A percentile compares a stretch with the other conserved stretches of the same genome.
Conservation (phyloP, 2,797 vertebrate species). For the Myripristis murdjan region DNA sequence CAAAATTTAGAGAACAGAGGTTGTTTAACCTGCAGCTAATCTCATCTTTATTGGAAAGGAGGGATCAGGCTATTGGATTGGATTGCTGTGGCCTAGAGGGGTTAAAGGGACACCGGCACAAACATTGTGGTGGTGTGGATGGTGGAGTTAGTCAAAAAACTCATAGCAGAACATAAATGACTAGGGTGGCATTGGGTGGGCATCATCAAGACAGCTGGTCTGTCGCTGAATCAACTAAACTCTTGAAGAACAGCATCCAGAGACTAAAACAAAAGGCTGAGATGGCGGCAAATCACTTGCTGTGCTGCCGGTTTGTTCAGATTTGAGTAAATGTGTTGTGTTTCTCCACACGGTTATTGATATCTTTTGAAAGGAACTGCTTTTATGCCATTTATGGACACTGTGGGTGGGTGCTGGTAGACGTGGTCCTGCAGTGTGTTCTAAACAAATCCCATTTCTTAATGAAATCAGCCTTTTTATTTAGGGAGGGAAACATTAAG, state of each 20-base stretch:
- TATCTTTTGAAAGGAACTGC: background rate
- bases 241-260: constrained; percentile 45
- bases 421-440: no score
- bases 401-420: no score
- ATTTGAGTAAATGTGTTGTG: background rate
- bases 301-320: background rate
- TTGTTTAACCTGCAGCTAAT: constrained; percentile 83
- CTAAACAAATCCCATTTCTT: no score
- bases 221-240: constrained; percentile 15
- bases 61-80: constrained; percentile 68
- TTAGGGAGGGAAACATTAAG: no score
- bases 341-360: background rate
- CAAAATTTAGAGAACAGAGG: constrained; percentile 79
- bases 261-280: constrained; percentile 2
- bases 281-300: background rate
- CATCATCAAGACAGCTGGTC: background rate
- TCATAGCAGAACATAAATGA: background rate
- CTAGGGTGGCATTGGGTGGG: background rate
- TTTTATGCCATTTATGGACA: background rate
- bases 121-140: constrained; percentile 9
- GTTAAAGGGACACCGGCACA: constrained; percentile 22
- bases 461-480: no score
- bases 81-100: constrained; percentile 17
- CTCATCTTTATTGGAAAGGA: constrained; percentile 82
- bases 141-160: background rate